Evolutionary conservation across 2,797 vertebrate genomes (phyloP).

Genomic region (Ctenopoma multispine): DNA sequence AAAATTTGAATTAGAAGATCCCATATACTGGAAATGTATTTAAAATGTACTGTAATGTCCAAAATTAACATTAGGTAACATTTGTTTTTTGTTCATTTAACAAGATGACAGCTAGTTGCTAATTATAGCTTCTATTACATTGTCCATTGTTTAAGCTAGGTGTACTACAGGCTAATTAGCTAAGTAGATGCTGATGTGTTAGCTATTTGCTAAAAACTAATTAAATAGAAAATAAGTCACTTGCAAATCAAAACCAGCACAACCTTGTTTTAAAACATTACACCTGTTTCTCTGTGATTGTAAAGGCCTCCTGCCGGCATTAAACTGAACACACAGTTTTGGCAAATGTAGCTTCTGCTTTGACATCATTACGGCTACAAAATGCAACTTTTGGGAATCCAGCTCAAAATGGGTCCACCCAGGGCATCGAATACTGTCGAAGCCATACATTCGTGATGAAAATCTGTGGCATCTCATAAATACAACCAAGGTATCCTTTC

Average conservation of each 20-base stretch:
- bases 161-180: not conserved
- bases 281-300: not conserved
- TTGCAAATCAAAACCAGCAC: not conserved
- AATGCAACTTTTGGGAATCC: not conserved
- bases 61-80: not conserved
- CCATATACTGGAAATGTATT: constrained; percentile 4
- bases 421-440: too few relatives aligned
- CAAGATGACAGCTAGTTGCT: not conserved
- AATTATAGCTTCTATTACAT: not conserved
- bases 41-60: not conserved
- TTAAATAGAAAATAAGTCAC: not conserved
- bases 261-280: not conserved
- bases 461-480: too few relatives aligned
- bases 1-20: constrained; percentile 10
- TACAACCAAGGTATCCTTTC: too few relatives aligned
- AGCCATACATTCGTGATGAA: too few relatives aligned
- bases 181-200: constrained; percentile 8
- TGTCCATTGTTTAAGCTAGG: not conserved
- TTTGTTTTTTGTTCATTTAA: not conserved
- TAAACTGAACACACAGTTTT: not conserved
- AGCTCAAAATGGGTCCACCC: too few relatives aligned
- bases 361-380: not conserved
- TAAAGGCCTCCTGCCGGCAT: not conserved
- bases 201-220: constrained; percentile 8
- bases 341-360: too few relatives aligned